Conservation (phyloP, 2,888 invertebrate species). For the Malachius bipustulatus region DNA sequence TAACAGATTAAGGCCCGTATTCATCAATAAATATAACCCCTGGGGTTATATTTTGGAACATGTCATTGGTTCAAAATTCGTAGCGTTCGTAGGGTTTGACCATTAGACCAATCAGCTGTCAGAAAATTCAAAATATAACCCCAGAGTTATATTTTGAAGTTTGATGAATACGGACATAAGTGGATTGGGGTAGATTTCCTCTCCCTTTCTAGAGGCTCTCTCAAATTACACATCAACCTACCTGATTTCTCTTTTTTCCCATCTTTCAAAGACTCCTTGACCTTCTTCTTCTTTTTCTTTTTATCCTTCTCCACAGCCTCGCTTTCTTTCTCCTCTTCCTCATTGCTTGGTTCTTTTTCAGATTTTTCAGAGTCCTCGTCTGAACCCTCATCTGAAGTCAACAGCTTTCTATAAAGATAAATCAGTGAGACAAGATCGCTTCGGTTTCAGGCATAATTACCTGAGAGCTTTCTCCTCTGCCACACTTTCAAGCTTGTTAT, state of each 20-base stretch:
- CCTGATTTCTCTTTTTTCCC: constrained; percentile 51
- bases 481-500: constrained; percentile 64
- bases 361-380: constrained; percentile 75
- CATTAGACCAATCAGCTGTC: too few relatives aligned
- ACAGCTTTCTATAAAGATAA: constrained; percentile 63
- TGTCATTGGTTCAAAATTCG: too few relatives aligned
- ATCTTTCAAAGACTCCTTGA: constrained; percentile 45
- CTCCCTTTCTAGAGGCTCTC: too few relatives aligned
- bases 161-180: too few relatives aligned
- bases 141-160: too few relatives aligned
- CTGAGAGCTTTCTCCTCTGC: constrained; percentile 56
- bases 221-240: constrained; percentile 22
- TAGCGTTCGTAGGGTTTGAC: too few relatives aligned
- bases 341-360: constrained; percentile 51
- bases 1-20: too few relatives aligned
- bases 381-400: constrained; percentile 79
- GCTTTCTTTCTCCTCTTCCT: constrained; percentile 57
- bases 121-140: too few relatives aligned
- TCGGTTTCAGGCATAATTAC: constrained; percentile 32
- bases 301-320: constrained; percentile 55
- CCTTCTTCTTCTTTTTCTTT: constrained; percentile 50
- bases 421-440: too few relatives aligned
- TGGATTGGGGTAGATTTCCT: too few relatives aligned
- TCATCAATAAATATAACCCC: too few relatives aligned
- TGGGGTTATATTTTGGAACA: too few relatives aligned